A percentile compares a stretch with the other conserved stretches of the same genome.
Evolutionary conservation across 2,113 vertebrate genomes (phyloP).

Genomic region (Ciconia stormi): DNA sequence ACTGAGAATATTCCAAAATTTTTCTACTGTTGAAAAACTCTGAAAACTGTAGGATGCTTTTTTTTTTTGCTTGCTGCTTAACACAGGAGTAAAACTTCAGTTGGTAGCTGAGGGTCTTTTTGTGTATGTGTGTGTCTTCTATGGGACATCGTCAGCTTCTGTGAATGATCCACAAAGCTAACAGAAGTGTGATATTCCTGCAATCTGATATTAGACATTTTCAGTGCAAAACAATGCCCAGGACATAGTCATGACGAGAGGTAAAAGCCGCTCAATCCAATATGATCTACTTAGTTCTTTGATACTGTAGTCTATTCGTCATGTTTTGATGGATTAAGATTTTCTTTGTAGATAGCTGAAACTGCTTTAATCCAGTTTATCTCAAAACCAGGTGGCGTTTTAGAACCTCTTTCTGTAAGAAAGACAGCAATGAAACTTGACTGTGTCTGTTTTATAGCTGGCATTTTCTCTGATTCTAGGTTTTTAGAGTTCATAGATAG

Average conservation of each 20-base stretch:
- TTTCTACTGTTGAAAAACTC: neutral
- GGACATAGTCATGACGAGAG: neutral
- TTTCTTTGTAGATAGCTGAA: neutral
- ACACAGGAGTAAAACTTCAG: neutral
- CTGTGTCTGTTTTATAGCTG: neutral
- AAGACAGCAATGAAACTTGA: neutral
- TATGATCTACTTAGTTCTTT: neutral
- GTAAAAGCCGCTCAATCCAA: neutral
- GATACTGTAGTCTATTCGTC: neutral
- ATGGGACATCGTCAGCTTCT: neutral
- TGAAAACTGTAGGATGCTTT: neutral
- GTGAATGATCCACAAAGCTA: neutral
- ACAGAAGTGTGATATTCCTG: neutral
- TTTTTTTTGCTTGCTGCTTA: neutral
- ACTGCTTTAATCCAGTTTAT: neutral
- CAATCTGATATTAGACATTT: neutral
- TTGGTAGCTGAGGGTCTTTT: neutral
- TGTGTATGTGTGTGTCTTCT: neutral
- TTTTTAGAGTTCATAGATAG: neutral
- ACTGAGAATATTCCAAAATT: neutral
- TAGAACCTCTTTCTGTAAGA: neutral
- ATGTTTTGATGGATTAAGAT: neutral
- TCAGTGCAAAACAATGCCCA: neutral
- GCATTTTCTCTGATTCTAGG: neutral
- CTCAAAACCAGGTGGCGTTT: neutral